Evolutionary conservation across 2,797 vertebrate species (phyloP), one percentile per base, ranked within the genome.

Genomic region (Xerus rutilus): DNA sequence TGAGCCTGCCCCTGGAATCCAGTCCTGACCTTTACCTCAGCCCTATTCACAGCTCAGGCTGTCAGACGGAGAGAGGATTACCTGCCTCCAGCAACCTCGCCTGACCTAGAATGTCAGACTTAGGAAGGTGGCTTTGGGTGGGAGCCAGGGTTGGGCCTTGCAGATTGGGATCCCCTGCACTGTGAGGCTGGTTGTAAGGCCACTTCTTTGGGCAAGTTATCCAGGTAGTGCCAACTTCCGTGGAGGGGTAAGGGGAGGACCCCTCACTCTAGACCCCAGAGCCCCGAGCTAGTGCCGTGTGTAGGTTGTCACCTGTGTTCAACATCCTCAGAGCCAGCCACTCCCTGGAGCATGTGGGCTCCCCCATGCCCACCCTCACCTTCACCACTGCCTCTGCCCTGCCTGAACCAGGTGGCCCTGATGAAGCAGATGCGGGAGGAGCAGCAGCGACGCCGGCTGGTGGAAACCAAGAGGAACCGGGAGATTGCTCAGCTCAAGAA

Each of bases 351-450:
- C 13, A 13, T 3, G 1, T 43, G 30, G 43, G 47, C 45, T 0
- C 4, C 39, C 20, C 0, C 1, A 18, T 39, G 18, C 72, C 47
- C 14, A 10, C 78, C 35, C 67, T 52, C 0, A 6, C 57, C 72
- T 91, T 52, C 2, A 2, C 79, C 1, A 0, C 14, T 14, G 0
- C 30, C 45, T 87, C 54, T 21, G 54, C 20, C 20, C 86, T 21
- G 7, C 83, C 43, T 0, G 0, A 14, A 39, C 97, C 93, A 99
- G 99, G 99, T 99, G 54, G 98, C 98, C 0, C 98, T 99, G 97
- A 99, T 99, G 99, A 99, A 99, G 98, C 99, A 99, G 98, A 99
- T 99, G 99, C 99, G 99, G 67, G 99, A 99, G 97, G 99, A 99
- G 95, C 99, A 99, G 98, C 99, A 99, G 98, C 99, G 99, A 96